Conservation (phyloP, 2,113 vertebrate genomes). For the Notiomystis cincta region DNA sequence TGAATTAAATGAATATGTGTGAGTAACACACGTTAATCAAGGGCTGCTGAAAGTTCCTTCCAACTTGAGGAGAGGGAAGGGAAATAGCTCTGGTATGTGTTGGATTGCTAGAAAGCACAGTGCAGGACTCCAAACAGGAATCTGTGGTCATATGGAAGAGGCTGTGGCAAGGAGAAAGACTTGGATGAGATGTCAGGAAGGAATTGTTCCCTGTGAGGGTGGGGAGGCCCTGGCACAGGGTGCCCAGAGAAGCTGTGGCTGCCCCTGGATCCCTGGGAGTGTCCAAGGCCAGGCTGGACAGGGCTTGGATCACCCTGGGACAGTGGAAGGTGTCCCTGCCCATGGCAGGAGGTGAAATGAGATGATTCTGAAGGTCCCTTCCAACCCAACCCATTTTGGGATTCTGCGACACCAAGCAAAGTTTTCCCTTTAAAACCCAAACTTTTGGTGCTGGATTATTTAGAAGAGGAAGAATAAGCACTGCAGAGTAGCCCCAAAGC, state of each 20-base stretch:
- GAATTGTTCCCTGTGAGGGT: background rate
- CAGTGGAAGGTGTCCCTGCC: background rate
- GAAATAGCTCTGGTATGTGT: background rate
- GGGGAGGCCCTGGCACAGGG: background rate
- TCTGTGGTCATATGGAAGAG: background rate
- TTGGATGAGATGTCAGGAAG: background rate
- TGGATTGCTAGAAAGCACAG: background rate
- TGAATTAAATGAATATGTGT: background rate
- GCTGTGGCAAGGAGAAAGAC: background rate
- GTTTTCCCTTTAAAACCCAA: background rate
- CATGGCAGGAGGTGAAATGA: accelerated
- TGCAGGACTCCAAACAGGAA: background rate
- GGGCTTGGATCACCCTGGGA: background rate
- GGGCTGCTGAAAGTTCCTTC: background rate
- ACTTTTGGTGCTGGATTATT: background rate
- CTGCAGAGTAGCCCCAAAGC: background rate
- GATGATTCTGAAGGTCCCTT: background rate
- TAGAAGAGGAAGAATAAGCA: background rate
- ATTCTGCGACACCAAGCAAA: background rate
- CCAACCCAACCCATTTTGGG: background rate
- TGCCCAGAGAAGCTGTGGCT: background rate
- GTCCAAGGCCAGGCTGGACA: accelerated
- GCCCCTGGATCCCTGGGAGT: background rate
- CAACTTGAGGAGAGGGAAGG: background rate
- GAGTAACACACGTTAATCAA: background rate